These are phyloP conservation scores for Chelonoidis abingdonii DNA, from an alignment of 2,113 vertebrate genomes.

Conservation along the genomic window DNA sequence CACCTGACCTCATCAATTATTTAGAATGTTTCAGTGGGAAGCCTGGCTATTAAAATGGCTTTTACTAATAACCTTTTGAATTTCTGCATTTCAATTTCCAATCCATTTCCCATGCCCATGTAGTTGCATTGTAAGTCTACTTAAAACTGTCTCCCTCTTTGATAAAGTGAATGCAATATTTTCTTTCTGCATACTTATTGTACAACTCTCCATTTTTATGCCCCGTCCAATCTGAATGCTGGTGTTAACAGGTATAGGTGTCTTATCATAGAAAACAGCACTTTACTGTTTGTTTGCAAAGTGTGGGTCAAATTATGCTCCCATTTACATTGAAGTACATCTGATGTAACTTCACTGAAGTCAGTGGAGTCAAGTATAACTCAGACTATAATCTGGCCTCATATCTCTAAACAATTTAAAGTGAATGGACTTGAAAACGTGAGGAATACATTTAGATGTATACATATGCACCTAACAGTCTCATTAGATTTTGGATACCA, in stretches of 20 bases:
- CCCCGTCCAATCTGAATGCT: neutral
- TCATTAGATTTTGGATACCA: neutral
- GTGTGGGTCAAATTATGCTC: neutral
- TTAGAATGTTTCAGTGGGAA: neutral
- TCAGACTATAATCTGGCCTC: neutral
- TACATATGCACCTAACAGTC: neutral
- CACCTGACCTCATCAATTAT: neutral
- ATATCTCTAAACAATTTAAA: neutral
- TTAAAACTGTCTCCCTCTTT: neutral
- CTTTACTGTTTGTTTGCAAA: neutral
- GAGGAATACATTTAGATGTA: neutral
- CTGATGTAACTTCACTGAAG: neutral
- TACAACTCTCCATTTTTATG: neutral
- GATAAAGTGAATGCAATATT: neutral
- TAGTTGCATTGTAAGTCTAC: neutral
- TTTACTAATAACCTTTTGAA: neutral
- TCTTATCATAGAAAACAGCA: neutral
- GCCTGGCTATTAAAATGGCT: neutral
- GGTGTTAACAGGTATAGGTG: neutral
- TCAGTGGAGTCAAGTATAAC: neutral
- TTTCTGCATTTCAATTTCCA: neutral
- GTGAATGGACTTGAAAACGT: neutral
- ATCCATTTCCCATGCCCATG: neutral
- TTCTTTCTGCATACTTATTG: neutral
- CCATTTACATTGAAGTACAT: neutral